A percentile compares a stretch with the other conserved stretches of the same genome.
Conservation (phyloP, 2,888 invertebrate species). For the Athalia rosae region DNA sequence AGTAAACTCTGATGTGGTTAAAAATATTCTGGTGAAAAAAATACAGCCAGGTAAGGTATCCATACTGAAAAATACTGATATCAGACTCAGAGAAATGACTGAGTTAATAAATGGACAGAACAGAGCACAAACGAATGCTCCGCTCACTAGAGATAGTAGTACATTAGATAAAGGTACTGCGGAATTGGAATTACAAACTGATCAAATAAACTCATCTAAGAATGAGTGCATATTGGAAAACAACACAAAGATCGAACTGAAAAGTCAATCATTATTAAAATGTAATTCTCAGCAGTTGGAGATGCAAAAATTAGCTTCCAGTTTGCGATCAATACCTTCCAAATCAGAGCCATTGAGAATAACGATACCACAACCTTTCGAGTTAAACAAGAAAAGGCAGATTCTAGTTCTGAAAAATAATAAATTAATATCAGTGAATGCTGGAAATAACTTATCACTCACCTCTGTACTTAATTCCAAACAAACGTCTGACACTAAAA, state of each 20-base stretch:
- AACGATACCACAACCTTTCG: slow-evolving; percentile 61
- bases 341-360: slow-evolving; percentile 63
- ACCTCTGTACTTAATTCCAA: slow-evolving; percentile 21
- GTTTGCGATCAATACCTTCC: slow-evolving; percentile 48
- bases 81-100: neutral
- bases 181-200: neutral
- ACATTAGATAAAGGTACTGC: neutral
- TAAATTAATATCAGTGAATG: slow-evolving; percentile 58
- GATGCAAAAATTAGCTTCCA: slow-evolving; percentile 48
- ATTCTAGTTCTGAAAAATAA: slow-evolving; percentile 62
- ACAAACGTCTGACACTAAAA: neutral
- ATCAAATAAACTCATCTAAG: neutral
- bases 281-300: slow-evolving; percentile 46
- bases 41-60: slow-evolving; percentile 30
- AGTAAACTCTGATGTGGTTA: slow-evolving; percentile 36
- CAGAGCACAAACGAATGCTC: neutral
- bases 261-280: neutral
- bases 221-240: neutral
- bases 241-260: neutral
- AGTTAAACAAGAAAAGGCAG: slow-evolving; percentile 57
- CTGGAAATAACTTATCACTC: slow-evolving; percentile 41
- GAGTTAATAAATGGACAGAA: slow-evolving; percentile 37
- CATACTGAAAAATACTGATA: neutral
- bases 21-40: slow-evolving; percentile 40
- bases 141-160: neutral